A percentile compares a stretch with the other conserved stretches of the same genome.
Conservation (phyloP, 2,888 invertebrate species). For the Philereme transversata region DNA sequence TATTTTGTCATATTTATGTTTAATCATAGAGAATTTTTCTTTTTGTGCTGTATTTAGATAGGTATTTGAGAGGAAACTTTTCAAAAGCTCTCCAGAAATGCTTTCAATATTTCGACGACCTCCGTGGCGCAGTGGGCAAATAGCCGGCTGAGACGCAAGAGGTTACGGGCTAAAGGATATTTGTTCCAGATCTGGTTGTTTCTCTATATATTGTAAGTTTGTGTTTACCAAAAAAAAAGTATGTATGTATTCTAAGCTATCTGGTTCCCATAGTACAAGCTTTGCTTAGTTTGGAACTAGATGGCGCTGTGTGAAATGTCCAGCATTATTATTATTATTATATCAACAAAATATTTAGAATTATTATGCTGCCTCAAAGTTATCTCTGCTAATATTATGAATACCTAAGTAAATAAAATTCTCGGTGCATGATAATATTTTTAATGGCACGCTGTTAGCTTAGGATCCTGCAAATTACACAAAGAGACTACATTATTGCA, state of each 20-base stretch:
- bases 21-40: constrained; percentile 42
- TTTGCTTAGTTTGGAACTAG: too few species aligned
- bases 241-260: too few species aligned
- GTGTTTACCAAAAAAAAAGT: too few species aligned
- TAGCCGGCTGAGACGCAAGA: too few species aligned
- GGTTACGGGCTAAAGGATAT: too few species aligned
- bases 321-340: background rate
- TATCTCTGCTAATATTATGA: constrained; percentile 13
- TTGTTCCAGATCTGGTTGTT: too few species aligned
- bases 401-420: constrained; percentile 23
- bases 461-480: constrained; percentile 10
- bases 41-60: constrained; percentile 42
- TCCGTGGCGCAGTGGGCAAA: too few species aligned
- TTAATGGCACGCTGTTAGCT: constrained; percentile 12
- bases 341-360: background rate
- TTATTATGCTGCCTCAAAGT: constrained; percentile 9
- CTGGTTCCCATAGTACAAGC: too few species aligned
- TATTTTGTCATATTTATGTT: constrained; percentile 49
- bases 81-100: constrained; percentile 22
- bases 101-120: constrained; percentile 1
- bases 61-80: constrained; percentile 33
- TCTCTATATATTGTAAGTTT: too few species aligned
- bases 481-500: constrained; percentile 8
- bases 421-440: constrained; percentile 16
- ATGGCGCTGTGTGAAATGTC: too few species aligned